Conservation (phyloP, 1,140 invertebrate species). For the Aporrectodea caliginosa region DNA sequence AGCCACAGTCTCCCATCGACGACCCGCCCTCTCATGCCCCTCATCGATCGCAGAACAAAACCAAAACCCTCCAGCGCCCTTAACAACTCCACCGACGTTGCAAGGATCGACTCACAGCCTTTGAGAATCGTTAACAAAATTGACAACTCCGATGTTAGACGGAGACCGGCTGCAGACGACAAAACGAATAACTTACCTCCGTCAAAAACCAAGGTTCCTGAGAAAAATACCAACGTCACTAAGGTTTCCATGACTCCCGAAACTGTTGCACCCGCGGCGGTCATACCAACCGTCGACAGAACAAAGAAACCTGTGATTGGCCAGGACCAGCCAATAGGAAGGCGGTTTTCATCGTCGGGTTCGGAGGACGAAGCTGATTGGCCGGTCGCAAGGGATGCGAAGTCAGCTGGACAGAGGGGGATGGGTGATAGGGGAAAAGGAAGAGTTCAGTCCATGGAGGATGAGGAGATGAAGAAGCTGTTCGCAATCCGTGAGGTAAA, state of each 20-base stretch:
- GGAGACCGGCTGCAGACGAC: neutral
- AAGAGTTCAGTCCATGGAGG: constrained; percentile 53
- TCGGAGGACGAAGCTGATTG: constrained; percentile 23
- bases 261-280: neutral
- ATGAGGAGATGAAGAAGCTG: constrained; percentile 60
- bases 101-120: neutral
- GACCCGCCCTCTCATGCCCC: neutral
- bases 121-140: neutral
- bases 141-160: neutral
- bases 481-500: constrained; percentile 59
- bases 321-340: neutral
- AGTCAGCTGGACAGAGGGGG: constrained; percentile 60
- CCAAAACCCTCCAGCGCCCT: neutral
- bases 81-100: neutral
- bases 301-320: neutral
- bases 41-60: constrained; percentile 21
- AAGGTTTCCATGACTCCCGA: neutral
- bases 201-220: neutral
- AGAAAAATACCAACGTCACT: neutral
- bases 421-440: constrained; percentile 60
- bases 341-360: neutral
- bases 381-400: constrained; percentile 59
- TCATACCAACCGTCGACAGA: neutral
- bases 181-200: neutral
- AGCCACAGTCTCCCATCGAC: neutral